These are phyloP conservation scores for Chymomyza procnemis DNA, from an alignment of 2,888 invertebrate species.

Conservation along the genomic window DNA sequence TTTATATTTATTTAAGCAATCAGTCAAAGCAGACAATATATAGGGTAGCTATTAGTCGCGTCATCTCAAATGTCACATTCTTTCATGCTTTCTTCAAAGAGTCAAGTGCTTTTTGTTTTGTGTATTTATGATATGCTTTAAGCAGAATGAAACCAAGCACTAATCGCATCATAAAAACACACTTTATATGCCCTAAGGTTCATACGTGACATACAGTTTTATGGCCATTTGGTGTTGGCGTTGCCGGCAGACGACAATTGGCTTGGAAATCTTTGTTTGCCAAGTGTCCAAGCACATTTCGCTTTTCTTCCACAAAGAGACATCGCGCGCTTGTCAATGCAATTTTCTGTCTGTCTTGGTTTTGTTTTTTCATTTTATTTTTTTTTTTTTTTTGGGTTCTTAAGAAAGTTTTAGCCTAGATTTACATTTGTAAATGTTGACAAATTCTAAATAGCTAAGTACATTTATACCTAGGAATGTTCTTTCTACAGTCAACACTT, in stretches of 20 bases:
- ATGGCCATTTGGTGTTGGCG: constrained; percentile 28
- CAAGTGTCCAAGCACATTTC: constrained; percentile 50
- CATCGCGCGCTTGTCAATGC: constrained; percentile 24
- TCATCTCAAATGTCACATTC: background rate
- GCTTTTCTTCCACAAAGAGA: constrained; percentile 49
- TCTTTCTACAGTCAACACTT: constrained; percentile 45
- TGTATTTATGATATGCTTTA: constrained; percentile 54
- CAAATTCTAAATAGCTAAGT: constrained; percentile 24
- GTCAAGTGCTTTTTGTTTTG: background rate
- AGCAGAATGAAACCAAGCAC: constrained; percentile 53
- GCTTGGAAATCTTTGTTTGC: constrained; percentile 26
- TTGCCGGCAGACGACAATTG: constrained; percentile 30
- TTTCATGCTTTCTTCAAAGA: background rate
- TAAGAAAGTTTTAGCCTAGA: constrained; percentile 50
- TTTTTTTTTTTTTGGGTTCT: constrained; percentile 1
- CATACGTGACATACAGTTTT: constrained; percentile 60
- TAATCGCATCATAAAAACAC: constrained; percentile 69
- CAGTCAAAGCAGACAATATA: background rate
- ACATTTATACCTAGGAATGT: background rate
- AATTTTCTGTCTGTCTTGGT: constrained; percentile 17
- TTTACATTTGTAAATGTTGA: constrained; percentile 19
- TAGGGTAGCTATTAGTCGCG: background rate
- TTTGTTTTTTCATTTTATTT: constrained; percentile 18
- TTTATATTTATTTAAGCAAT: background rate
- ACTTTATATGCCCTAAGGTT: constrained; percentile 48